phyloP scores from a whole-genome alignment of 2,113 vertebrate genomes.

The Lasiurus cinereus region DNA sequence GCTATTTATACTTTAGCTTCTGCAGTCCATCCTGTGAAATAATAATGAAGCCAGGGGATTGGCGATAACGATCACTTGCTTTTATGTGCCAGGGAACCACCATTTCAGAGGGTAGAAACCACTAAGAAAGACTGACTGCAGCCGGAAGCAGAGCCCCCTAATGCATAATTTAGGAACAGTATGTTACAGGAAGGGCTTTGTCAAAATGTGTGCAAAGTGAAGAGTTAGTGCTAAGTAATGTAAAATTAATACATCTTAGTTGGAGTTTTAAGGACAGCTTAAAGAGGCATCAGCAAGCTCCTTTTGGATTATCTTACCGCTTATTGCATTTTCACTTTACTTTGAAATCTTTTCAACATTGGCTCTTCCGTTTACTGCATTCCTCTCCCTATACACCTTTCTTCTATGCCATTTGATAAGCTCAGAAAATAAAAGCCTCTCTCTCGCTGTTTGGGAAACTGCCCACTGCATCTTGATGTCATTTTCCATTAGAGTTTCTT shows the following conservation, averaged over 20 bases:
- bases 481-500: not conserved
- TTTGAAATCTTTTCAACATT: not conserved
- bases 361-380: not conserved
- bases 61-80: conserved; percentile 24
- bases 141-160: not conserved
- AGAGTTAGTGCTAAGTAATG: not conserved
- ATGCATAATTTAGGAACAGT: conserved; percentile 44
- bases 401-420: not conserved
- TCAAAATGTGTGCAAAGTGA: not conserved
- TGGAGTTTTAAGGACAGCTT: not conserved
- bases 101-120: conserved; percentile 45
- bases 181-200: conserved; percentile 20
- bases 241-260: not conserved
- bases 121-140: not conserved
- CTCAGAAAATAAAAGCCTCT: conserved; percentile 25
- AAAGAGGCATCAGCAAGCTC: not conserved
- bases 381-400: not conserved
- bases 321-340: not conserved
- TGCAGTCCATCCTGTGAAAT: conserved; percentile 68
- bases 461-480: not conserved
- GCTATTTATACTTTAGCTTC: conserved; percentile 60
- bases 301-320: not conserved
- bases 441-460: not conserved
- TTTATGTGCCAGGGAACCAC: conserved; percentile 48
- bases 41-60: conserved; percentile 57